phyloP scores from a whole-genome alignment of 23 tunicate species.

The Halocynthia aurantium region DNA sequence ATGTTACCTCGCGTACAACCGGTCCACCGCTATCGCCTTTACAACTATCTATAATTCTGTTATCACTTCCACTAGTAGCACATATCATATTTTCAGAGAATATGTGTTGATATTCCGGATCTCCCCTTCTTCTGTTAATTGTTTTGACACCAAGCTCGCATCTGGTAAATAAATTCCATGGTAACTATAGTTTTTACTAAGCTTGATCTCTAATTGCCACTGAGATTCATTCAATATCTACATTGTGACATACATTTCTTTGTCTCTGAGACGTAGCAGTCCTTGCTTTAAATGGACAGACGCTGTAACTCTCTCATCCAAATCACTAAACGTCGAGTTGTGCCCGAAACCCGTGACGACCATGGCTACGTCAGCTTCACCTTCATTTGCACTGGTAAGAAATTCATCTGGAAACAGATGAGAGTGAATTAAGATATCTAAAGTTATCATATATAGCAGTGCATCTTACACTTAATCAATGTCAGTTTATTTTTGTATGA shows the following conservation, averaged over 20 bases:
- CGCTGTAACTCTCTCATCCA: conserved; percentile 1
- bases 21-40: conserved; percentile 79
- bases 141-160: background rate
- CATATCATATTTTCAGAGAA: conserved; percentile 35
- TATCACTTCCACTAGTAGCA: conserved; percentile 24
- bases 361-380: conserved; percentile 6
- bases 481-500: background rate
- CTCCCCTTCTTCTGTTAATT: background rate
- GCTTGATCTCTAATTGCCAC: background rate
- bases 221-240: background rate
- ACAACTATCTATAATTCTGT: conserved; percentile 33
- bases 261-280: conserved; percentile 9
- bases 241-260: conserved; percentile 6
- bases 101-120: background rate
- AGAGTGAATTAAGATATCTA: too few species aligned
- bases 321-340: conserved; percentile 3
- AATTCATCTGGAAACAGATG: conserved; percentile 13
- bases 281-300: conserved; percentile 34
- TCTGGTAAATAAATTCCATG: background rate
- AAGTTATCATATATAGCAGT: too few species aligned
- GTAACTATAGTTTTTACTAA: too few species aligned
- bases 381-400: conserved; percentile 1
- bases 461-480: background rate
- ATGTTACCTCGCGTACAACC: conserved; percentile 42
- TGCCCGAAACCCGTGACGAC: conserved; percentile 49